Percentiles rank a stretch among this genome's conserved stretches.
These are phyloP conservation scores for Tiliacea citrago DNA, from an alignment of 2,888 invertebrate species.

Conservation along the genomic window DNA sequence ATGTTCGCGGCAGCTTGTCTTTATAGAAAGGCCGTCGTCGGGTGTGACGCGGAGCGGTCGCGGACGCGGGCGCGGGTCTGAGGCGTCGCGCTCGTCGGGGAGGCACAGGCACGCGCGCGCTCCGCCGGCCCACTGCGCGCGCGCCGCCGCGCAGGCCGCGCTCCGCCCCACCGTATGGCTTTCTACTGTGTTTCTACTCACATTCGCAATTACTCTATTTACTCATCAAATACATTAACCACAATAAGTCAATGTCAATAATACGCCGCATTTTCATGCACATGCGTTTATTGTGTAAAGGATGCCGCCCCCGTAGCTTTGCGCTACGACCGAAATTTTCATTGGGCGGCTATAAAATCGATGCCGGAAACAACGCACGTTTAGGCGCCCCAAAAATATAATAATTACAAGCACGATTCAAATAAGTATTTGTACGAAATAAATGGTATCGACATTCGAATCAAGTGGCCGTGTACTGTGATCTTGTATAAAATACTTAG, in stretches of 20 bases:
- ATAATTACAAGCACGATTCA: slow-evolving; percentile 20
- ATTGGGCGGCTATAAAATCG: slow-evolving; percentile 7
- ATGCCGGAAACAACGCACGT: slow-evolving; percentile 36
- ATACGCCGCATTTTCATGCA: slow-evolving; percentile 47
- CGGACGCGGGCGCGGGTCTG: slow-evolving; percentile 66
- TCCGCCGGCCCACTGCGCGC: slow-evolving; percentile 78
- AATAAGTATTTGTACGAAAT: slow-evolving; percentile 25
- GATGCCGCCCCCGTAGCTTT: slow-evolving; percentile 2
- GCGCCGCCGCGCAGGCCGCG: slow-evolving; percentile 68
- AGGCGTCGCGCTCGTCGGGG: slow-evolving; percentile 67
- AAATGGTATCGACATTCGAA: slow-evolving; percentile 33
- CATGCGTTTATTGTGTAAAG: slow-evolving; percentile 38
- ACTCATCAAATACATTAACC: slow-evolving; percentile 60
- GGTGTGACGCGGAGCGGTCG: slow-evolving; percentile 70
- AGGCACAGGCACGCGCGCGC: slow-evolving; percentile 75
- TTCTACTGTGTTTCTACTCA: slow-evolving; percentile 83
- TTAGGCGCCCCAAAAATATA: slow-evolving; percentile 52
- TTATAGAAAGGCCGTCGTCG: slow-evolving; percentile 80
- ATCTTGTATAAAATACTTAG: slow-evolving; percentile 27
- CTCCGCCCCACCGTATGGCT: slow-evolving; percentile 72
- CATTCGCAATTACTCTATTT: slow-evolving; percentile 78
- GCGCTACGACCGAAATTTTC: slow-evolving; percentile 14
- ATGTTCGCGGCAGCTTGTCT: slow-evolving; percentile 80
- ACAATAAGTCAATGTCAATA: slow-evolving; percentile 58
- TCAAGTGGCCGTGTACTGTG: slow-evolving; percentile 32